Conservation (phyloP, 2,797 vertebrate genomes). For the Anas flavirostris region DNA sequence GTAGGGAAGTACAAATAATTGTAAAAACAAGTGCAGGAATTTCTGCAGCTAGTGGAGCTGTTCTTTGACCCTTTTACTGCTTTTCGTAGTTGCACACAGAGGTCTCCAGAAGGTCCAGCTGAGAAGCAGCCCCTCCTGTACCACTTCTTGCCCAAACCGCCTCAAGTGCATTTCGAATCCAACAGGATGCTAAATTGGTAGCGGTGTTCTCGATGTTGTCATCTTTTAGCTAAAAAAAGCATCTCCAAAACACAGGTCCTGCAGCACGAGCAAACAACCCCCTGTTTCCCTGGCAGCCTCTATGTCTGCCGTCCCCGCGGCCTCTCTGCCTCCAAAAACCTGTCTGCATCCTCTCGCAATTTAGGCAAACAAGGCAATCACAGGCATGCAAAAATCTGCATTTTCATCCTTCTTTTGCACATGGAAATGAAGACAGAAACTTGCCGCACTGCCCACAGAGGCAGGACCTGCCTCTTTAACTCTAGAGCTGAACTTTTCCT, state of each 20-base stretch:
- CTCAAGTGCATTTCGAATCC: background rate
- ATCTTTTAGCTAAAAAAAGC: background rate
- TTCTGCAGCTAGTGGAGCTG: background rate
- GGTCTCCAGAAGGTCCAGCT: background rate
- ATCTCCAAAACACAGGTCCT: background rate
- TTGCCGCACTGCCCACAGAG: accelerated
- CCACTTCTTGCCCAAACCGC: background rate
- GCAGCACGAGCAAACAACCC: background rate
- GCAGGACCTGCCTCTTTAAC: background rate
- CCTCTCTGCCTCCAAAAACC: background rate
- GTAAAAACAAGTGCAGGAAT: background rate
- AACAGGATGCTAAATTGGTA: background rate
- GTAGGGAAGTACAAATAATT: background rate
- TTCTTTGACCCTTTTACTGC: background rate
- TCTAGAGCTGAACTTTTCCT: background rate
- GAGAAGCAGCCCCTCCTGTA: background rate
- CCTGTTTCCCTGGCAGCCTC: background rate
- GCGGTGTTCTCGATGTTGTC: background rate
- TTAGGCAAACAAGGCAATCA: background rate
- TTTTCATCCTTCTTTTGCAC: background rate
- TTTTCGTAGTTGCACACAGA: background rate
- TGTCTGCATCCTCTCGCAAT: background rate
- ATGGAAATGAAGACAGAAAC: background rate
- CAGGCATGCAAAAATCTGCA: background rate
- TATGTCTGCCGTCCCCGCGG: background rate